Conservation (phyloP, 2,113 vertebrate species). For the Trematomus loennbergii region DNA sequence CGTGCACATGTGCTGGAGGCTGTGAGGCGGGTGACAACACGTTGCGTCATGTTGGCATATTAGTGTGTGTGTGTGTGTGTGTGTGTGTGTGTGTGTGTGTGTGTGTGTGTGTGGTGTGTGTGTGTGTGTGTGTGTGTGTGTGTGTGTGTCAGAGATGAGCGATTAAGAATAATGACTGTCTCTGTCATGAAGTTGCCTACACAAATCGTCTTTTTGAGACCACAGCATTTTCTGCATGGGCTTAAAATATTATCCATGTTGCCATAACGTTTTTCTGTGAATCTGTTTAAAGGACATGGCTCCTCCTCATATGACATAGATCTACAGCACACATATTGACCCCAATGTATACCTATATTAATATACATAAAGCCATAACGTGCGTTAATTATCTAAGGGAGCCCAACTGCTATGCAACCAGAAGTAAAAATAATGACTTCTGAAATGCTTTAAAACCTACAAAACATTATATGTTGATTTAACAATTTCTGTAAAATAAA, state of each 20-base stretch:
- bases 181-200: not conserved
- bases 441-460: not conserved
- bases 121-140: not conserved
- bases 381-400: no score
- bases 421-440: not conserved
- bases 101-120: not conserved
- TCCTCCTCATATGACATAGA: not conserved
- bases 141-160: not conserved
- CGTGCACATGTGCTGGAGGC: constrained; percentile 22
- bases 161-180: not conserved
- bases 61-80: not conserved
- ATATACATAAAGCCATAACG: no score
- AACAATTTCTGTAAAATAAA: no score
- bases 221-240: not conserved
- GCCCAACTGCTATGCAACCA: not conserved
- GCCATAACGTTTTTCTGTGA: no score
- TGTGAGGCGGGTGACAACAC: constrained; percentile 41
- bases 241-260: not conserved
- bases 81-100: not conserved
- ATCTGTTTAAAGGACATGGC: not conserved
- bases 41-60: constrained; percentile 56
- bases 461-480: no score
- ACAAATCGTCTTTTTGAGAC: constrained; percentile 9
- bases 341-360: no score
- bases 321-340: not conserved